Base-by-base conservation (phyloP, 2,113 vertebrate genomes). In the Erythrocercus mccallii region DNA sequence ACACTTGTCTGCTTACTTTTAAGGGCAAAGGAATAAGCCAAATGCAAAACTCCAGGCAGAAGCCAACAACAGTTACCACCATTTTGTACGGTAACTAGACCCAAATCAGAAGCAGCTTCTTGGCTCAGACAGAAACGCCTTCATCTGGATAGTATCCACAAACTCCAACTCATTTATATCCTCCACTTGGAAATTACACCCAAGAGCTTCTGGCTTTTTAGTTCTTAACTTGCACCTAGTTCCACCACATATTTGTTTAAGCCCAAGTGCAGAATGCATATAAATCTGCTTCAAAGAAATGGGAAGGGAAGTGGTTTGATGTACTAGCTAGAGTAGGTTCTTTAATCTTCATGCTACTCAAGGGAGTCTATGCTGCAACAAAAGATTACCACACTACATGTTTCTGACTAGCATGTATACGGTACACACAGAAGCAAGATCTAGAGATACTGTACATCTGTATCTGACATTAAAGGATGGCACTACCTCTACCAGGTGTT, bases 271-370 rank as follows among this genome's bases (percentile, higher is more conserved):
- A 92, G 69, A 81, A 82, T 84, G 61, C 69, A 89, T 74, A 82
- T 91, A 94, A 94, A 90, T 86, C 80, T 1, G 44, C 80, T 95
- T 97, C 92, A 97, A 96, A 96, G 88, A 92, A 88, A 60, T 30
- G 20, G 56, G 54, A 96, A 93, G 57, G 81, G 78, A 94, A 97
- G 89, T 54, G 38, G 94, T 90, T 96, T 95, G 71, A 88, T 88
- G 42, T 58, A 86, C 37, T 47, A 93, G 54, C 64, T 88, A 70
- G 42, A 92, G 33, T 22, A 92, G 33, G 27, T 37, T 90, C 88
- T 96, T 97, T 97, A 77, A 96, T 94, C 88, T 90, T 86, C 79
- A 58, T 10, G 35, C 58, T 80, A 93, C n/a, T 69, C 87, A 78
- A 84, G 33, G 12, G 16, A 92, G 17, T 31, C 86, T 54, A 14